Evolutionary conservation across 92 coral and sea anemone genomes (phyloP).

Genomic region (Porites divaricata): DNA sequence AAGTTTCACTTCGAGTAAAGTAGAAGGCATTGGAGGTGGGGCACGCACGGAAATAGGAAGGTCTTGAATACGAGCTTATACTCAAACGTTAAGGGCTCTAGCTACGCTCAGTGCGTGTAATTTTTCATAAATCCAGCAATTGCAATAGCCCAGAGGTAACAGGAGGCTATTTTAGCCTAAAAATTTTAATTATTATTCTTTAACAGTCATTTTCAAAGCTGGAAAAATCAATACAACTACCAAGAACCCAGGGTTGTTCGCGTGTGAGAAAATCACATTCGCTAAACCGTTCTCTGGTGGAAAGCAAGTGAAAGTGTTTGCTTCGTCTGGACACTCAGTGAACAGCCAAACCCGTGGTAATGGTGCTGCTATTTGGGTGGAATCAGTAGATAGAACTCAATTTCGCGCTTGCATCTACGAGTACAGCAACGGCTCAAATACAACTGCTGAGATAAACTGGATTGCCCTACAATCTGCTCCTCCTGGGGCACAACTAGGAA

Average conservation of each 20-base stretch:
- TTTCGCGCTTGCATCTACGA: conserved; percentile 15
- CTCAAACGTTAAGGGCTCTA: no score
- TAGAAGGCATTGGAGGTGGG: no score
- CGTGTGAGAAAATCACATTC: conserved; percentile 7
- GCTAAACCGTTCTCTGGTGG: neutral
- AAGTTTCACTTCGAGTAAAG: no score
- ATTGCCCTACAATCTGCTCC: neutral
- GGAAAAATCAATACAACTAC: conserved; percentile 5
- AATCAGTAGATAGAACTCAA: neutral
- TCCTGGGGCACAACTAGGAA: neutral
- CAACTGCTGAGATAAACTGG: neutral
- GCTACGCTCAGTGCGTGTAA: no score
- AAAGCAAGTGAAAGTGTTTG: conserved; percentile 2
- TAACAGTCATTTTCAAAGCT: neutral
- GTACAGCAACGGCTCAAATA: conserved; percentile 5
- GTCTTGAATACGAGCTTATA: no score
- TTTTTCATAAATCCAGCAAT: neutral
- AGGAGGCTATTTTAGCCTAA: neutral
- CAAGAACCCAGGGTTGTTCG: conserved; percentile 7
- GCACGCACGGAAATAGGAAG: no score
- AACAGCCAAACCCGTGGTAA: conserved; percentile 1
- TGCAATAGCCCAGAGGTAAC: neutral
- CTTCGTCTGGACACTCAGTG: conserved; percentile 6
- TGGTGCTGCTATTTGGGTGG: conserved; percentile 42
- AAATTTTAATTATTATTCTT: no score